Evolutionary conservation across 92 coral and sea anemone genomes (phyloP), one percentile per base, ranked within the genome.

Genomic region (Porites cylindrica): DNA sequence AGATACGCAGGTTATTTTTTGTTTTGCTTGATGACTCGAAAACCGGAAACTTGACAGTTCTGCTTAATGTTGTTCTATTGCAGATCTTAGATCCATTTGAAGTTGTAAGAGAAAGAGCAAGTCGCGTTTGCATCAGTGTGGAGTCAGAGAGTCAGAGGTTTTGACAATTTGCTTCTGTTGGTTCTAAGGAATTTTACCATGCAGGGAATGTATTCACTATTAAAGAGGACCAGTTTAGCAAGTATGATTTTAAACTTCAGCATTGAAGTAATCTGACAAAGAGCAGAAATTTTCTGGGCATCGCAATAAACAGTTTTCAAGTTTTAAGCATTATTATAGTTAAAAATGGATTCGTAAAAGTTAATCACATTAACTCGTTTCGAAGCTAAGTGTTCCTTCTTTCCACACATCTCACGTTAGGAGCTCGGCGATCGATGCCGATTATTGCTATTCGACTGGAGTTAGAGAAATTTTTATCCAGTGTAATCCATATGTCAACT

Each of bases 401-500:
- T 14, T 62, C 24, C 24, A 10, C 14, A 56, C 7, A 67, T 67
- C 58, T 19, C 58, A 1, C 12, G 58, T 56, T 47, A 13, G 9
- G 4, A 2, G 11, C 61, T 21, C 10, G 32, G 51, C 7, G 10
- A 69, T 69, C 14, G 74, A 47, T 16, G 6, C 47, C 6, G 47
- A 38, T 38, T 4, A 38, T 38, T 38, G 10, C 54, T 47, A 72
- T 38, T 71, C 51, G 20, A 50, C 61, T 50, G 23, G 47, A 61
- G 70, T 38, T 38, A 75, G 17, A 73, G 67, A 43, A 26, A 20
- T 29, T 17, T 21, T 59, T 60, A 58, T 64, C 72, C 69, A 1
- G 14, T 38, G 47, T 43, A 74, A 83, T 83, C 87, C 81, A 6
- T 51, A 53, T 19, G 81, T 83, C 73, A 83, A 75, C 73, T 72